Evolutionary conservation across 2,113 vertebrate genomes (phyloP).

Genomic region (Rutilus rutilus): DNA sequence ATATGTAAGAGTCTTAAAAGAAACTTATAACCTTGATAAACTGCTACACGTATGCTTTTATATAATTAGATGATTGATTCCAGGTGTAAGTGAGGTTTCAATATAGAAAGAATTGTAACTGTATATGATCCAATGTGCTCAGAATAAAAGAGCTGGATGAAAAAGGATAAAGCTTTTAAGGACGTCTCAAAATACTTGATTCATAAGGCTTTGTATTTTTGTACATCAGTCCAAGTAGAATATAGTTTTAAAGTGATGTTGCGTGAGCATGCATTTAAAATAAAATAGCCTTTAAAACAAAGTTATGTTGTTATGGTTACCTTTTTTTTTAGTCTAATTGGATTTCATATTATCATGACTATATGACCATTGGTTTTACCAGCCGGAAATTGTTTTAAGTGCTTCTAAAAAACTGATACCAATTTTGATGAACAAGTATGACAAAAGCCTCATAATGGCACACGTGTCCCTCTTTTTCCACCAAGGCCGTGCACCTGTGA

Average conservation of each 20-base stretch:
- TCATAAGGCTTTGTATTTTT: not conserved
- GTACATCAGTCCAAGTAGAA: not conserved
- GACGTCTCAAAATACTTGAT: not conserved
- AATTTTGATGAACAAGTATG: not conserved
- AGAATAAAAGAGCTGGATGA: not conserved
- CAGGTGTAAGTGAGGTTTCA: not conserved
- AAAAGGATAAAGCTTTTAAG: not conserved
- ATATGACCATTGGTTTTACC: not conserved
- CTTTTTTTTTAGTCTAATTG: not conserved
- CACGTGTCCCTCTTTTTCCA: not conserved
- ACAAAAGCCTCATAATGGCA: constrained; percentile 11
- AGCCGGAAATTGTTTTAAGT: not conserved
- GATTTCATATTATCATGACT: not conserved
- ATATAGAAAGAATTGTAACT: not conserved
- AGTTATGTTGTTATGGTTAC: not conserved
- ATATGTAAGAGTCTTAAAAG: not conserved
- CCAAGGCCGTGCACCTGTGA: constrained; percentile 1
- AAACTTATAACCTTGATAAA: constrained; percentile 21
- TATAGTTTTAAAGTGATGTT: no score
- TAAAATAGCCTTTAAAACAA: not conserved
- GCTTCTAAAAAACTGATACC: not conserved
- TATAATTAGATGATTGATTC: constrained; percentile 3
- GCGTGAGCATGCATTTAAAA: not conserved
- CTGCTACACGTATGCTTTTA: constrained; percentile 10
- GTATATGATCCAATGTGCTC: constrained; percentile 4